Conservation (phyloP, 2,888 invertebrate genomes). For the Ceramica pisi region DNA sequence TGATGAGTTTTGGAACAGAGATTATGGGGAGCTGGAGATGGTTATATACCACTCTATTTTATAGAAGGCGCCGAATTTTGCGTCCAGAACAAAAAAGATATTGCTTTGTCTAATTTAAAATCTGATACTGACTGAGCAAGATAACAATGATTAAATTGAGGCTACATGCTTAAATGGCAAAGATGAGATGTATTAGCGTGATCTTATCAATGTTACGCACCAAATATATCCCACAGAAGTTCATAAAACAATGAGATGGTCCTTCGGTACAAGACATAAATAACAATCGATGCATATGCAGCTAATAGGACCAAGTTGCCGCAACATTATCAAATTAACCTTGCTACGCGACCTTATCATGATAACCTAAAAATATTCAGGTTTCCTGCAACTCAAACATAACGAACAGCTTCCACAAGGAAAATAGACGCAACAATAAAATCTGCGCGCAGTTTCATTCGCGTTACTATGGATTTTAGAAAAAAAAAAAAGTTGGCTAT, state of each 20-base stretch:
- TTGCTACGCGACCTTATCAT: conserved; percentile 30
- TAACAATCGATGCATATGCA: background rate
- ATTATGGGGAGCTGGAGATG: too few species aligned
- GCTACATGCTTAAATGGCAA: background rate
- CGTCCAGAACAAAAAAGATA: background rate
- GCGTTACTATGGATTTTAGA: too few species aligned
- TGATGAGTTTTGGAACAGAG: too few species aligned
- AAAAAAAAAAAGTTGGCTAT: too few species aligned
- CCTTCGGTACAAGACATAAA: conserved; percentile 2
- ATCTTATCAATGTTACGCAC: background rate
- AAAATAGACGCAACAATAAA: conserved; percentile 25
- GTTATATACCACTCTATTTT: too few species aligned
- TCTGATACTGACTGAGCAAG: background rate
- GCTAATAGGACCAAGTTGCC: conserved; percentile 10
- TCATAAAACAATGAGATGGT: background rate
- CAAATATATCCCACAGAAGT: background rate
- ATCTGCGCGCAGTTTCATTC: background rate
- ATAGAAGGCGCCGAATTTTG: background rate
- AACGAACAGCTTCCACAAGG: conserved; percentile 43
- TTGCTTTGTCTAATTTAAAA: background rate
- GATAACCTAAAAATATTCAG: conserved; percentile 32
- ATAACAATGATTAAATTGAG: background rate
- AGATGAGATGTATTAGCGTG: background rate
- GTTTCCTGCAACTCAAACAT: conserved; percentile 53
- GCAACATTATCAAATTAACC: conserved; percentile 29